A percentile compares a stretch with the other conserved stretches of the same genome.
These are phyloP conservation scores for Paraescarpia echinospica DNA, from an alignment of 1,140 invertebrate species.

Conservation along the genomic window DNA sequence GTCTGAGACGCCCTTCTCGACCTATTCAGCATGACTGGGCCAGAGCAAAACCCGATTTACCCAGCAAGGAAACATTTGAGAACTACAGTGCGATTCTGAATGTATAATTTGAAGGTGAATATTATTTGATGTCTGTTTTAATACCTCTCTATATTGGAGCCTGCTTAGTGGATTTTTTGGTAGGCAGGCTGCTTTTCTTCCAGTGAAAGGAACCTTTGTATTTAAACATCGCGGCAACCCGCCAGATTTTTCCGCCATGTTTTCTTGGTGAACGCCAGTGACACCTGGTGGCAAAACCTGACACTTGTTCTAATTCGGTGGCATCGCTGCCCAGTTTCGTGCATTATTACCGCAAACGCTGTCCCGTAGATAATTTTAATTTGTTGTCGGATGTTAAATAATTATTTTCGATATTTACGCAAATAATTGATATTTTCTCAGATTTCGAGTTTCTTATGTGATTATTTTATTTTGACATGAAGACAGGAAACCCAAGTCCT, in stretches of 20 bases:
- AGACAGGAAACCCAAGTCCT: no score
- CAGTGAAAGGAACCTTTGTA: neutral
- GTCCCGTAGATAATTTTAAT: no score
- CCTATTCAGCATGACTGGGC: neutral
- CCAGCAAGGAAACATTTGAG: neutral
- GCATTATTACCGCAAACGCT: no score
- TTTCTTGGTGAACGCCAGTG: neutral
- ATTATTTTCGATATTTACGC: no score
- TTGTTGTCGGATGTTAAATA: no score
- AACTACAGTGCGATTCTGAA: neutral
- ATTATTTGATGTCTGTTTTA: neutral
- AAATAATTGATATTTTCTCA: no score
- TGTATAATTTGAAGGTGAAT: neutral
- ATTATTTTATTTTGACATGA: no score
- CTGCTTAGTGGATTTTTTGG: slow-evolving; percentile 5
- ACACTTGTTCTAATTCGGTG: neutral
- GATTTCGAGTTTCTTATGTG: no score
- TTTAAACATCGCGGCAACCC: slow-evolving; percentile 3
- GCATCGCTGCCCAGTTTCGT: neutral
- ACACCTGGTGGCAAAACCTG: neutral
- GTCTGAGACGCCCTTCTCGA: neutral
- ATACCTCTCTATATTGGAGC: slow-evolving; percentile 5
- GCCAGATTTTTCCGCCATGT: neutral
- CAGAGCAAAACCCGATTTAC: neutral
- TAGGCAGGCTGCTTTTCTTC: neutral